Percentiles rank a stretch among this genome's conserved stretches.
Evolutionary conservation across 2,888 invertebrate species (phyloP).

Genomic region (Troides oblongomaculatus): DNA sequence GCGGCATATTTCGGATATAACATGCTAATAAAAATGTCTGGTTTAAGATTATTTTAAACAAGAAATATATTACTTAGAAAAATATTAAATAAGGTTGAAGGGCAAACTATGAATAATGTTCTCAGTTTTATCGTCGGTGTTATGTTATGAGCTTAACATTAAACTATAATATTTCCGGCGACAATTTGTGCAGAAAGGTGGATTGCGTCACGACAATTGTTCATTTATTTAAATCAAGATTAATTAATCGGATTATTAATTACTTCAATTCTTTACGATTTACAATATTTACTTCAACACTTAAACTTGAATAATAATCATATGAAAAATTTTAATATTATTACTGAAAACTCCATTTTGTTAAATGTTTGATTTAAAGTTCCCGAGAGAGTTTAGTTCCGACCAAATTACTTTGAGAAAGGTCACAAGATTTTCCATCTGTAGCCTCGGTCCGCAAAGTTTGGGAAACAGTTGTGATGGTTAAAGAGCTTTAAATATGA

Average conservation of each 20-base stretch:
- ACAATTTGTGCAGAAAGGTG: slow-evolving; percentile 4
- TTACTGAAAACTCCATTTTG: too few species aligned
- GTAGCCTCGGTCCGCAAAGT: slow-evolving; percentile 11
- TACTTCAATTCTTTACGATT: not conserved
- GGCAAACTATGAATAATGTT: slow-evolving; percentile 1
- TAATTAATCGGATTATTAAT: slow-evolving; percentile 1
- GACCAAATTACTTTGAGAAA: slow-evolving; percentile 27
- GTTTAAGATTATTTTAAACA: too few species aligned
- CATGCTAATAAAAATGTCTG: not conserved
- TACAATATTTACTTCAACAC: too few species aligned
- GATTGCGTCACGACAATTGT: slow-evolving; percentile 3
- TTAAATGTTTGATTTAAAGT: too few species aligned
- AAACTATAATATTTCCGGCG: slow-evolving; percentile 18
- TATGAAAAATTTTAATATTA: too few species aligned
- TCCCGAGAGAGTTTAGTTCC: slow-evolving; percentile 13
- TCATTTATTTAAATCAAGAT: slow-evolving; percentile 3
- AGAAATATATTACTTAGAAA: too few species aligned
- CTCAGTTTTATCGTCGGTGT: not conserved
- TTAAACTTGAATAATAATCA: too few species aligned
- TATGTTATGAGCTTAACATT: slow-evolving; percentile 4
- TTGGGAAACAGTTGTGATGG: slow-evolving; percentile 6
- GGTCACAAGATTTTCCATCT: slow-evolving; percentile 25
- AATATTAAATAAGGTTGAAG: too few species aligned
- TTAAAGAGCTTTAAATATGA: not conserved
- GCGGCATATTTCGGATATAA: not conserved